These are phyloP conservation scores for Mnemiopsis leidyi DNA, from an alignment of 37 sponge, comb jelly and placozoan species.

Conservation along the genomic window DNA sequence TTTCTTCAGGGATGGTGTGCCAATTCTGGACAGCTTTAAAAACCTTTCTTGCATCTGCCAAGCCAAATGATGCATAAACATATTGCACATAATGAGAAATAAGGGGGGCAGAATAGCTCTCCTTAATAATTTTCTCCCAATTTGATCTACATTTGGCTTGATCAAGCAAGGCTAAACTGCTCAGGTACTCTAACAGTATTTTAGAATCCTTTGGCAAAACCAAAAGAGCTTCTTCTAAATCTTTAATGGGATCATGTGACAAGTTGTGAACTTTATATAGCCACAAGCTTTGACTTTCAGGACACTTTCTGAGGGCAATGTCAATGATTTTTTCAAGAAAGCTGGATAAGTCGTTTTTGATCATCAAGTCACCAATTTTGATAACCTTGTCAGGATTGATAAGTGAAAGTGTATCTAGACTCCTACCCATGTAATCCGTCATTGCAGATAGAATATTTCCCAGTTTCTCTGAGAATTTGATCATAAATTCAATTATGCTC, in stretches of 20 bases:
- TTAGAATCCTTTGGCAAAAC: not conserved
- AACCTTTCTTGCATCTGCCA: not conserved
- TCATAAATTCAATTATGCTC: not conserved
- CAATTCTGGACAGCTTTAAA: not conserved
- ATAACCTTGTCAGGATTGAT: not conserved
- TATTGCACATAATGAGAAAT: not conserved
- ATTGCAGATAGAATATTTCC: not conserved
- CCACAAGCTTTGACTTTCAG: not conserved
- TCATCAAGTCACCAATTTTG: not conserved
- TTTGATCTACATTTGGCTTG: not conserved
- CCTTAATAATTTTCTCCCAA: not conserved
- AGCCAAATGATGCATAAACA: not conserved
- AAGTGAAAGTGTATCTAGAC: not conserved
- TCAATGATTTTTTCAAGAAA: not conserved
- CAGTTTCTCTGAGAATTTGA: not conserved
- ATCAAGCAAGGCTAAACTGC: not conserved
- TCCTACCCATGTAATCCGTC: not conserved
- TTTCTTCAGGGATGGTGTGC: not conserved
- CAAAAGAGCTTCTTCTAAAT: constrained; percentile 4
- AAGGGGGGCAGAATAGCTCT: not conserved
- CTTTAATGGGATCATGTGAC: not conserved
- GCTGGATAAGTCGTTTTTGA: not conserved
- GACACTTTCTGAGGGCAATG: not conserved
- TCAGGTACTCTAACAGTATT: not conserved
- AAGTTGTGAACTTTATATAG: not conserved